Evolutionary conservation across 2,113 vertebrate species (phyloP), one percentile per base, ranked within the genome.

Genomic region (Leuciscus idus): DNA sequence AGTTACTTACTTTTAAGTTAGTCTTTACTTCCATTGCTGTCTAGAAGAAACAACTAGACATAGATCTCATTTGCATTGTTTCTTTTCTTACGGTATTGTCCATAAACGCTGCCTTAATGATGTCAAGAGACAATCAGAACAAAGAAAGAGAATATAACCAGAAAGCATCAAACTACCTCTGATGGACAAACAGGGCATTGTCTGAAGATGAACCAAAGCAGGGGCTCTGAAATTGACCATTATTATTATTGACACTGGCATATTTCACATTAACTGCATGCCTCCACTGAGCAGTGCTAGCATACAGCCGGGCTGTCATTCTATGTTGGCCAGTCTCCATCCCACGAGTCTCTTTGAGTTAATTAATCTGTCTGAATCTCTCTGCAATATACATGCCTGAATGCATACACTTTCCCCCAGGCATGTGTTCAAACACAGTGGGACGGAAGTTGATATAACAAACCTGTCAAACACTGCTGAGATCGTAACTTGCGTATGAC

Each of bases 201-300:
- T 74, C 28, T 80, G 68, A 26, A 48, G n/a, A 7, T 17, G 55
- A 70, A 50, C 36, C 85, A 77, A 80, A 59, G 59, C 83, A 52
- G 19, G 17, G n/a, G 76, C 43, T 30, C 61, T 43, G 64, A 64
- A 82, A 75, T n/a, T 75, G 48, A 79, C 78, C 28, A 15, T 82
- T 83, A 88, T 80, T 83, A 43, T 70, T 85, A 85, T 75, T 26
- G 48, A 52, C 66, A 76, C 74, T 21, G 83, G 78, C 79, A 84
- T 87, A 68, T 81, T 83, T 90, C 82, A 79, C 55, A 83, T 84
- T 52, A 48, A 85, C 85, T 26, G 74, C 46, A 77, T 19, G 83
- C 55, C 61, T 48, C 36, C 48, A 70, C 39, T 46, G 52, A 28
- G 68, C 52, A 28, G 26, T n/a, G 4, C 57, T 61, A 68, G 39